Conservation (phyloP, 2,888 invertebrate species). For the Cosmia trapezina region DNA sequence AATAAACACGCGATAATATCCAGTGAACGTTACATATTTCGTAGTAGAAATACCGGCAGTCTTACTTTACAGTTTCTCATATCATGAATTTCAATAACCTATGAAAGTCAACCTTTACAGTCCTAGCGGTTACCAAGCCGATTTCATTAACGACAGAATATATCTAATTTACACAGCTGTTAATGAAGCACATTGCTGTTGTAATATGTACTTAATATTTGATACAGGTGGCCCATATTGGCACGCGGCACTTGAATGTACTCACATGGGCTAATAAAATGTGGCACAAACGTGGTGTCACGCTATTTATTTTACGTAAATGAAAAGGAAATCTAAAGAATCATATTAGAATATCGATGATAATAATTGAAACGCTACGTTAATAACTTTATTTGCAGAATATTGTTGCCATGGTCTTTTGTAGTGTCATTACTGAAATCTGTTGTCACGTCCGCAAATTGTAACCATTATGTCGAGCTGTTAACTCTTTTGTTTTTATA, state of each 20-base stretch:
- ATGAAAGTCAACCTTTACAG: constrained; percentile 53
- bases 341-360: constrained; percentile 23
- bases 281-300: constrained; percentile 52
- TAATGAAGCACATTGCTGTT: constrained; percentile 43
- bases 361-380: constrained; percentile 25
- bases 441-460: constrained; percentile 29
- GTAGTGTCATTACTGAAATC: constrained; percentile 20
- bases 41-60: constrained; percentile 43
- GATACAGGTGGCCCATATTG: constrained; percentile 68
- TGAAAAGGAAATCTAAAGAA: constrained; percentile 43
- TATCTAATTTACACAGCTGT: constrained; percentile 73
- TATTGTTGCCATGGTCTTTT: constrained; percentile 33
- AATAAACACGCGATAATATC: constrained; percentile 38
- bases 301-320: constrained; percentile 53
- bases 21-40: constrained; percentile 43
- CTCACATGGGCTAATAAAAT: constrained; percentile 55
- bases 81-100: constrained; percentile 49
- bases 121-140: constrained; percentile 61
- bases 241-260: constrained; percentile 61
- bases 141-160: constrained; percentile 60
- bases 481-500: constrained; percentile 41
- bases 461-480: constrained; percentile 13
- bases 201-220: constrained; percentile 59
- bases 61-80: constrained; percentile 52
- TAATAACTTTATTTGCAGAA: constrained; percentile 27